Evolutionary conservation across 53 echinoderm and acorn worm species (phyloP).

Genomic region (Mesocentrotus franciscanus): DNA sequence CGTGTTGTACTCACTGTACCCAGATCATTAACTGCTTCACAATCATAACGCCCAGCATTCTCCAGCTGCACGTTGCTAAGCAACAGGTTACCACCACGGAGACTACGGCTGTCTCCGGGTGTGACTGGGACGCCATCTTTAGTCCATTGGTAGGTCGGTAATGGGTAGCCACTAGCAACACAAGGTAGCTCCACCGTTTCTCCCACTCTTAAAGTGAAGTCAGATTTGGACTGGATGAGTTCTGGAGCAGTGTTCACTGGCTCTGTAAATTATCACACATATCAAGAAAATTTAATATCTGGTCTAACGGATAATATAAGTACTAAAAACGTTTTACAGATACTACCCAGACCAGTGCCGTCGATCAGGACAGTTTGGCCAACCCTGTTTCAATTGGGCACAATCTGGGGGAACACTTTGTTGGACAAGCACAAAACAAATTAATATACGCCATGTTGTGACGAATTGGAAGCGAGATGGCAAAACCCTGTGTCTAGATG

Average conservation of each 20-base stretch:
- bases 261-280: conserved; percentile 61
- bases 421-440: too few relatives aligned
- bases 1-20: conserved; percentile 72
- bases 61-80: conserved; percentile 72
- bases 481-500: too few relatives aligned
- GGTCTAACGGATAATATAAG: neutral
- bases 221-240: conserved; percentile 80
- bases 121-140: conserved; percentile 73
- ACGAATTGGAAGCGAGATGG: too few relatives aligned
- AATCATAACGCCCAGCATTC: conserved; percentile 86
- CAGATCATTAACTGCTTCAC: conserved; percentile 81
- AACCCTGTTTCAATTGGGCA: too few relatives aligned
- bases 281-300: neutral
- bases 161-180: conserved; percentile 88
- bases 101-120: conserved; percentile 62
- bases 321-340: too few relatives aligned
- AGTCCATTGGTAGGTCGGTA: conserved; percentile 84
- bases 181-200: conserved; percentile 91
- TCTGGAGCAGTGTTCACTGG: conserved; percentile 84
- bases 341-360: too few relatives aligned
- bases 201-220: conserved; percentile 75
- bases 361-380: too few relatives aligned
- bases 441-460: too few relatives aligned
- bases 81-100: conserved; percentile 92
- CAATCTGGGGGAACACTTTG: too few relatives aligned